Evolutionary conservation across 2,888 invertebrate genomes (phyloP).

Genomic region (Mystacides longicornis): DNA sequence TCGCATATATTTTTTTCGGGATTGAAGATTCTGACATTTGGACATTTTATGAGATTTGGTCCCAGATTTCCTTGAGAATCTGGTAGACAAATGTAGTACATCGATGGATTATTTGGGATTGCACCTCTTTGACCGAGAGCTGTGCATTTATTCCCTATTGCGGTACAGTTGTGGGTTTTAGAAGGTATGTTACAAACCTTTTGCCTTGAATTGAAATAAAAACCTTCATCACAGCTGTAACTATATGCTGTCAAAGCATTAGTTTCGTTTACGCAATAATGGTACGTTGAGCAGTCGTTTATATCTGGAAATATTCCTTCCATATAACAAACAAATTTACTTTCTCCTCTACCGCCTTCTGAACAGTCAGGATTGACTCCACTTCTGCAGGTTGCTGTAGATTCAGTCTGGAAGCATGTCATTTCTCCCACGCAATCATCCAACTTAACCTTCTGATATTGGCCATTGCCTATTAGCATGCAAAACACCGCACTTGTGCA

Average conservation of each 20-base stretch:
- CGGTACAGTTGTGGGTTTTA: conserved; percentile 3
- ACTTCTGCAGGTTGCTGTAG: conserved; percentile 8
- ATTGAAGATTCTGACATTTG: neutral
- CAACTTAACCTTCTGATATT: neutral
- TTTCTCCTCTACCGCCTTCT: neutral
- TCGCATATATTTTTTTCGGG: neutral
- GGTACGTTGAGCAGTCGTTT: conserved; percentile 16
- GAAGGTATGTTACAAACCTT: neutral
- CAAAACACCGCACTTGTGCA: conserved; percentile 8
- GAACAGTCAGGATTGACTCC: conserved; percentile 14
- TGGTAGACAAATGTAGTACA: conserved; percentile 16
- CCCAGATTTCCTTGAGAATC: neutral
- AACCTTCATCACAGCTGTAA: neutral
- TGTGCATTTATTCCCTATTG: neutral
- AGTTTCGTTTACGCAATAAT: conserved; percentile 11
- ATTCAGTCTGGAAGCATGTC: conserved; percentile 8
- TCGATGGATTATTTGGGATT: conserved; percentile 8
- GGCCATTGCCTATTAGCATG: neutral
- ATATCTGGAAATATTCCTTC: conserved; percentile 18
- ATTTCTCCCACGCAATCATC: neutral
- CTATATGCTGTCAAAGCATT: neutral
- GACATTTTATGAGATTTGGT: conserved; percentile 7
- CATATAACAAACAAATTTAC: conserved; percentile 4
- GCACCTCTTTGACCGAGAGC: conserved; percentile 7
- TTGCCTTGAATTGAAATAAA: conserved; percentile 3